Percentiles rank a stretch among this genome's conserved stretches.
phyloP scores from a whole-genome alignment of 2,888 invertebrate species.

The Andrena fulva region DNA sequence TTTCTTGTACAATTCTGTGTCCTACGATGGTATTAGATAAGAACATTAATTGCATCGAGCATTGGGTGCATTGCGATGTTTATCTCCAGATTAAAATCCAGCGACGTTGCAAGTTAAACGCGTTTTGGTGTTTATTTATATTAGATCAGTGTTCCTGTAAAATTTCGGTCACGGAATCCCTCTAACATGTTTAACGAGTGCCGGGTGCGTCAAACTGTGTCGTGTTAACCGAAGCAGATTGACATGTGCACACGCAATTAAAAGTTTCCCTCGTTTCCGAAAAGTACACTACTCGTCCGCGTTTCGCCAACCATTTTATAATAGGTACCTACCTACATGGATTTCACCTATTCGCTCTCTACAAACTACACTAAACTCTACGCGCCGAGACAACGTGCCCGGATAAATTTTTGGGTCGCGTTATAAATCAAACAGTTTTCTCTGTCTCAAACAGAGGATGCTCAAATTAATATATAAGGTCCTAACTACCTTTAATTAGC shows the following conservation, averaged over 20 bases:
- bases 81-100: background rate
- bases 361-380: background rate
- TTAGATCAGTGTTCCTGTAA: background rate
- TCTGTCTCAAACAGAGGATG: too few species aligned
- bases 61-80: background rate
- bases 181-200: slow-evolving; percentile 5
- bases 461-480: slow-evolving; percentile 15
- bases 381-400: background rate
- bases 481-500: slow-evolving; percentile 7
- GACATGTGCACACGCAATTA: slow-evolving; percentile 38
- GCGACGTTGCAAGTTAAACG: background rate
- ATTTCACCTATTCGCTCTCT: slow-evolving; percentile 1
- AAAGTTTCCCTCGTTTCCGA: slow-evolving; percentile 27
- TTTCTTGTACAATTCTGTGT: too few species aligned
- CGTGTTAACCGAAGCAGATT: slow-evolving; percentile 31
- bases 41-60: background rate
- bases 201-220: background rate
- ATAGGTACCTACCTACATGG: slow-evolving; percentile 30
- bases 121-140: slow-evolving; percentile 8
- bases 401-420: background rate
- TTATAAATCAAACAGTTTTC: background rate
- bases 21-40: too few species aligned
- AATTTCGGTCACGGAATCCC: slow-evolving; percentile 13
- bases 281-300: background rate
- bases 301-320: slow-evolving; percentile 12